phyloP scores from a whole-genome alignment of 2,797 vertebrate species.

The Catostomus latipinnis region DNA sequence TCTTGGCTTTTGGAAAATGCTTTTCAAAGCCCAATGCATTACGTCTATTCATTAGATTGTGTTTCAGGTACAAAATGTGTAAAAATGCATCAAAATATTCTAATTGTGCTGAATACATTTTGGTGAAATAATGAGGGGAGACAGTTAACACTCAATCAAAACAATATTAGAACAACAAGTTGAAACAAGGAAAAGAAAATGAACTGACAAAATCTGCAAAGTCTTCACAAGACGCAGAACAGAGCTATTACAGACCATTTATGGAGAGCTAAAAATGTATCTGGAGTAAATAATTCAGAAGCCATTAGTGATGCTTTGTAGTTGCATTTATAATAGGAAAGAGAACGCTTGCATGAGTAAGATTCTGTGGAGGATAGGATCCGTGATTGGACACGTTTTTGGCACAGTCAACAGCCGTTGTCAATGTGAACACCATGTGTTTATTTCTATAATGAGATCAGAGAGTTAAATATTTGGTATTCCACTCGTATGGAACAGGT shows the following conservation, averaged over 20 bases:
- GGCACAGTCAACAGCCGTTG: constrained; percentile 51
- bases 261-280: constrained; percentile 45
- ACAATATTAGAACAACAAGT: constrained; percentile 1
- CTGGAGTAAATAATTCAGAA: constrained; percentile 58
- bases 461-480: constrained; percentile 85
- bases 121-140: not conserved
- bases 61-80: no score
- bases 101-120: not conserved
- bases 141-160: constrained; percentile 14
- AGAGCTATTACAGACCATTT: constrained; percentile 23
- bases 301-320: constrained; percentile 52
- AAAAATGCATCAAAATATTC: no score
- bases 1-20: no score
- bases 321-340: constrained; percentile 49
- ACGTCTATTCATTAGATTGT: no score
- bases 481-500: constrained; percentile 79
- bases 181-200: constrained; percentile 32
- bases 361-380: constrained; percentile 51
- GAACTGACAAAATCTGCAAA: constrained; percentile 22
- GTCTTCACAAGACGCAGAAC: constrained; percentile 8
- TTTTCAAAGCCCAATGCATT: no score
- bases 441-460: constrained; percentile 84
- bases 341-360: constrained; percentile 42
- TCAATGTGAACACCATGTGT: constrained; percentile 76
- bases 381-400: constrained; percentile 54